Evolutionary conservation across 2,797 vertebrate genomes (phyloP), one percentile per base, ranked within the genome.

Genomic region (Pipistrellus pygmaeus): DNA sequence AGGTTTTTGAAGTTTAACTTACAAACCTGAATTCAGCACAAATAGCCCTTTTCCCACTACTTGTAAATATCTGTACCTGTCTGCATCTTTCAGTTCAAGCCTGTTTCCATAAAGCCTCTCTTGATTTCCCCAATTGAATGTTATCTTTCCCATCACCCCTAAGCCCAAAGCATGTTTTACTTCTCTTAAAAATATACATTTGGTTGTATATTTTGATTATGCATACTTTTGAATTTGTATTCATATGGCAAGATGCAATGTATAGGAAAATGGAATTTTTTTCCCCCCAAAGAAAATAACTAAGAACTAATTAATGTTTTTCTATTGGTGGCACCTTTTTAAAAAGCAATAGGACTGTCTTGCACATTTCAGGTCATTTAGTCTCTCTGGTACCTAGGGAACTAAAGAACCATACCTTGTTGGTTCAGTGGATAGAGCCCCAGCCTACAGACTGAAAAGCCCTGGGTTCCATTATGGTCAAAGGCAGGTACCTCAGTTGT

Each of bases 1-100:
- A 53, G 7, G 13, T 89, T 92, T 94, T 91, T 96, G 57, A 94
- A 78, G 38, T 94, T 85, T 71, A 85, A 76, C 13, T 93, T 93
- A 87, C 57, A 27, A 88, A 93, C 91, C 5, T 17, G 48, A 93
- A 35, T 76, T 94, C 18, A 85, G 27, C 8, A 94, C 41, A 95
- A 87, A 88, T 53, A 85, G 6, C 4, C 2, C 18, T 68, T 25
- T 81, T 57, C 30, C 38, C 14, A 21, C 38, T 41, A 83, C 38
- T 69, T 93, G 1, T 85, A 78, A 81, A 93, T 62, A 75, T 23
- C 4, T 23, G 20, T 38, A 51, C 44, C 44, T 69, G 21, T 89
- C 72, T 93, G 82, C 75, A 35, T 73, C n/a, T 82, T 93, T 86
- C 57, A 91, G 15, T 88, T 84, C n/a, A 90, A 30, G 10, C 7